phyloP scores from a whole-genome alignment of 2,113 vertebrate genomes.

The Antechinus stuartii region DNA sequence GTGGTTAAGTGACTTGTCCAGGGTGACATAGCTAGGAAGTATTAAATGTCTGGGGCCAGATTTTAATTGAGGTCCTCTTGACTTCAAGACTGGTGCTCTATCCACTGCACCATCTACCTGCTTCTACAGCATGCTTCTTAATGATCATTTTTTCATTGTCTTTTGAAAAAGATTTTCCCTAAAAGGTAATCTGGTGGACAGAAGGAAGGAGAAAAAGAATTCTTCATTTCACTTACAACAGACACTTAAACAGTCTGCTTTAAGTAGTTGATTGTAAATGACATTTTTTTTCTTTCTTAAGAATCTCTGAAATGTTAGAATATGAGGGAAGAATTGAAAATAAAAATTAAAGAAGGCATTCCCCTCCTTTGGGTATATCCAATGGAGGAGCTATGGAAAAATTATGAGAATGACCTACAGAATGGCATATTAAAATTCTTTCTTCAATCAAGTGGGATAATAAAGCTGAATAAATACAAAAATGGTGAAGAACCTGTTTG shows the following conservation, averaged over 20 bases:
- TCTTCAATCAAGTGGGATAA: neutral
- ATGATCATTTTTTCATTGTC: neutral
- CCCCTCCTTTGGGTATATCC: neutral
- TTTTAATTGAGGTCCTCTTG: no score
- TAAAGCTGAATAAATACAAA: neutral
- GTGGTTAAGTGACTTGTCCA: no score
- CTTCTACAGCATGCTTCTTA: neutral
- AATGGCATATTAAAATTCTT: neutral
- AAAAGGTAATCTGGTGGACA: neutral
- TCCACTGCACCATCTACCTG: no score
- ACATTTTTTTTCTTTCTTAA: neutral
- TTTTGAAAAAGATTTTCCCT: neutral
- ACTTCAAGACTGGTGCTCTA: no score
- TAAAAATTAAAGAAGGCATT: neutral
- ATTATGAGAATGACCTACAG: neutral
- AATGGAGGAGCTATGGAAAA: neutral
- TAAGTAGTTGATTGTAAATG: neutral
- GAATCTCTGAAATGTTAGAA: neutral
- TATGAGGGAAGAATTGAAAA: neutral
- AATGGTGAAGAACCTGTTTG: neutral
- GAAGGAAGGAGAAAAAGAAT: neutral
- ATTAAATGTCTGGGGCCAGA: no score
- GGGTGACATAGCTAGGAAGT: no score
- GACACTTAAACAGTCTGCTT: no score
- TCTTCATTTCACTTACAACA: neutral